A percentile compares a stretch with the other conserved stretches of the same genome.
Conservation (phyloP, 2,113 vertebrate species). For the Lichenostomus cassidix region DNA sequence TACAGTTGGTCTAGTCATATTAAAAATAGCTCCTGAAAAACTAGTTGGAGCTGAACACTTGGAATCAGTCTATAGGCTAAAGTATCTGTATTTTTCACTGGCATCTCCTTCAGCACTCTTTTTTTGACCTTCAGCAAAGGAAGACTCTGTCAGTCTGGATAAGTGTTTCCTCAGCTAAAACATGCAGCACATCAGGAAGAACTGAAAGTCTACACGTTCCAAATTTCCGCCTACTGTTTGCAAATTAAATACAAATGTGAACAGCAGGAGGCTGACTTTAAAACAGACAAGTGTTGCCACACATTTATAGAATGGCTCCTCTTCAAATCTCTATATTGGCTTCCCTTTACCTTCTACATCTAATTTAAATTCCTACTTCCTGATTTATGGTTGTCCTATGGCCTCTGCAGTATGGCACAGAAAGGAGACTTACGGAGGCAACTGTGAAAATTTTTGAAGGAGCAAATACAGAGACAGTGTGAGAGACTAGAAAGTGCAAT, state of each 20-base stretch:
- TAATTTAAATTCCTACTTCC: not conserved
- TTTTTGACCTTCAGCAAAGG: slow-evolving; percentile 3
- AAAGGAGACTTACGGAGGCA: not conserved
- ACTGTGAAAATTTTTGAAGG: not conserved
- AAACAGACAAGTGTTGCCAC: slow-evolving; percentile 55
- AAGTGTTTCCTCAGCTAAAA: slow-evolving; percentile 42
- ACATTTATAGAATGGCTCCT: slow-evolving; percentile 18
- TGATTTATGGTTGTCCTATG: not conserved
- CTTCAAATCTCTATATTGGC: slow-evolving; percentile 1
- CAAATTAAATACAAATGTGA: slow-evolving; percentile 65
- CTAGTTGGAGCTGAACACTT: not conserved
- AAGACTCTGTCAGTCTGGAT: not conserved
- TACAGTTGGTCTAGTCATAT: not conserved
- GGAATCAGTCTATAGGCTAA: not conserved
- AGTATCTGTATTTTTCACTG: not conserved
- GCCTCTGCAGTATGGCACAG: not conserved
- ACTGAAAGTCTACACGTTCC: slow-evolving; percentile 23
- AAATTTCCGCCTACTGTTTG: slow-evolving; percentile 55
- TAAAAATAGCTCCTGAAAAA: slow-evolving; percentile 7
- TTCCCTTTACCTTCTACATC: not conserved
- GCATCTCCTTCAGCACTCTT: not conserved
- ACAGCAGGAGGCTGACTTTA: slow-evolving; percentile 53
- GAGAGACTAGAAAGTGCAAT: not conserved
- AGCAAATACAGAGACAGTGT: not conserved
- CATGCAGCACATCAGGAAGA: not conserved